These are phyloP conservation scores for Psilopsiagon aurifrons DNA, from an alignment of 2,113 vertebrate species.

Conservation along the genomic window DNA sequence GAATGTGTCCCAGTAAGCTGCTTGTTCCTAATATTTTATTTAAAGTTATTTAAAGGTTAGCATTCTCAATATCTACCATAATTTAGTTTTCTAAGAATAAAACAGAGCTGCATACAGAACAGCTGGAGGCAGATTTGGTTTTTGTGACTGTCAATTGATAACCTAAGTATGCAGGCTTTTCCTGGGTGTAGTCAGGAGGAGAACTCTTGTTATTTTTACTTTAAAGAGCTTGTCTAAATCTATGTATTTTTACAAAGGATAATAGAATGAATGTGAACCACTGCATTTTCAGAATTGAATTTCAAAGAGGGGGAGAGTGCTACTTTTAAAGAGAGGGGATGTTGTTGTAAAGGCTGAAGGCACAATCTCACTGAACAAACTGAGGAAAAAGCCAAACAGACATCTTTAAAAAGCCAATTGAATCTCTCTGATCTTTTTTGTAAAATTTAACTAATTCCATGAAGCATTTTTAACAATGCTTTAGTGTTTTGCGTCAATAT, in stretches of 20 bases:
- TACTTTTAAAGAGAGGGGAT: not conserved
- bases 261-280: not conserved
- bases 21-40: not conserved
- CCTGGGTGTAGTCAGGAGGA: not conserved
- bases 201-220: not conserved
- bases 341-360: not conserved
- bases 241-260: not conserved
- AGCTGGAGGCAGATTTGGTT: not conserved
- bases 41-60: not conserved
- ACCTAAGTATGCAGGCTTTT: not conserved
- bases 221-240: conserved; percentile 2
- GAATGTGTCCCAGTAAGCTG: not conserved
- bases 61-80: not conserved
- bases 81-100: conserved; percentile 6
- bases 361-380: not conserved
- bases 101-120: not conserved
- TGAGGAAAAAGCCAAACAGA: not conserved
- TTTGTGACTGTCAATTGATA: not conserved
- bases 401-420: not conserved
- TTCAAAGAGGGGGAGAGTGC: not conserved
- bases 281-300: not conserved
- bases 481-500: not conserved
- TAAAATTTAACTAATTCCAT: not conserved
- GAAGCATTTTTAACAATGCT: not conserved
- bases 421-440: not conserved